These are phyloP conservation scores for Gymnoscopelus braueri DNA, from an alignment of 2,797 vertebrate genomes.

Conservation along the genomic window DNA sequence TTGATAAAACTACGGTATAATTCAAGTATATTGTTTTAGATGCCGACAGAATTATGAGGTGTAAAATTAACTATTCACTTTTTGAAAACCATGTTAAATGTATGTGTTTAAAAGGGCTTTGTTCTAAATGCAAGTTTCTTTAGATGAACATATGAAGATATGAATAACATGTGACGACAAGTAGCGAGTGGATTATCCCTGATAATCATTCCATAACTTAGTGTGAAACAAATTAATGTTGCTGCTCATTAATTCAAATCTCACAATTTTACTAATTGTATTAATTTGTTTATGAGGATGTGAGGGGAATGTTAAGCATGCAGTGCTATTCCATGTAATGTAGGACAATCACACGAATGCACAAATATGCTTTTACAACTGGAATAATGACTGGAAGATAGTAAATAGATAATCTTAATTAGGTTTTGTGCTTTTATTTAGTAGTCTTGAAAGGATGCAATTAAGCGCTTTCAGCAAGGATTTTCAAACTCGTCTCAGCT, in stretches of 20 bases:
- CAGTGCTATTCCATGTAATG: slow-evolving; percentile 50
- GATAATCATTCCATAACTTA: slow-evolving; percentile 56
- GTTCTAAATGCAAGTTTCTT: slow-evolving; percentile 15
- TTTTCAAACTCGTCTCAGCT: slow-evolving; percentile 19
- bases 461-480: slow-evolving; percentile 20
- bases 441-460: slow-evolving; percentile 35
- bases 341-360: slow-evolving; percentile 12
- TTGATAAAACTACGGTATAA: slow-evolving; percentile 19
- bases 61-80: background rate
- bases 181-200: slow-evolving; percentile 29
- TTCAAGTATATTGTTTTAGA: slow-evolving; percentile 40
- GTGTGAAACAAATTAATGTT: slow-evolving; percentile 31
- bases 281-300: slow-evolving; percentile 52
- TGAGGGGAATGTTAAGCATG: slow-evolving; percentile 33
- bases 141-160: too few species aligned
- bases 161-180: slow-evolving; percentile 48
- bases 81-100: slow-evolving; percentile 26
- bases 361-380: background rate
- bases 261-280: slow-evolving; percentile 56
- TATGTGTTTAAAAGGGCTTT: slow-evolving; percentile 23
- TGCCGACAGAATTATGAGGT: background rate
- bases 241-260: slow-evolving; percentile 53
- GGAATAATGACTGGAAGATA: slow-evolving; percentile 2
- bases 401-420: slow-evolving; percentile 14
- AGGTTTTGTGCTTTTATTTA: slow-evolving; percentile 44